Percentiles rank a stretch among this genome's conserved stretches.
Evolutionary conservation across 2,797 vertebrate genomes (phyloP).

Genomic region (Threskiornis aethiopicus): DNA sequence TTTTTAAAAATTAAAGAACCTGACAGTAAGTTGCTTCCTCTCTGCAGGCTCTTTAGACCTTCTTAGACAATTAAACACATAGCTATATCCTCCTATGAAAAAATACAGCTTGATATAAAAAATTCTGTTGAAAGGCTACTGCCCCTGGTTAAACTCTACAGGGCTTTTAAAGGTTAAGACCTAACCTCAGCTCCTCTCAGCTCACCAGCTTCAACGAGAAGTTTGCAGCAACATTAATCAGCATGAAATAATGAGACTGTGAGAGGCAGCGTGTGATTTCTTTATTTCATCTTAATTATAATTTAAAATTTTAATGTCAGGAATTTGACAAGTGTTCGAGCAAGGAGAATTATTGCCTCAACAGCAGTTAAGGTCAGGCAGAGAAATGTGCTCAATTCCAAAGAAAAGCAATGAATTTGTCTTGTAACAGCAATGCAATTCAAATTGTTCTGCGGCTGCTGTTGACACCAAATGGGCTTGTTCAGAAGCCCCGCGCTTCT

Average conservation of each 20-base stretch:
- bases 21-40: not conserved
- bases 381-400: not conserved
- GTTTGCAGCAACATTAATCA: constrained; percentile 43
- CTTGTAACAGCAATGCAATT: not conserved
- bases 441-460: not conserved
- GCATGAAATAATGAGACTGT: constrained; percentile 42
- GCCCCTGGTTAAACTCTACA: not conserved
- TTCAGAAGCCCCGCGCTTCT: fast-evolving
- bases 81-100: not conserved
- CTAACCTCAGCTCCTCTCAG: not conserved
- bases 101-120: not conserved
- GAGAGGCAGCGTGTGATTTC: not conserved
- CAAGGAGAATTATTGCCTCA: constrained; percentile 32
- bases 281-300: constrained; percentile 62
- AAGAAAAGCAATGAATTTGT: not conserved
- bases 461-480: not conserved
- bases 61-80: not conserved
- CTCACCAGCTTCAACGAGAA: not conserved
- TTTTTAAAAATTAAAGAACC: not conserved
- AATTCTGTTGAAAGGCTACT: not conserved
- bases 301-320: constrained; percentile 51
- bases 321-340: constrained; percentile 41
- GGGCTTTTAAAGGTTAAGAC: constrained; percentile 19
- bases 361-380: constrained; percentile 9
- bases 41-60: not conserved